Conservation (phyloP, 2,888 invertebrate species). For the Uropetala carovei region DNA sequence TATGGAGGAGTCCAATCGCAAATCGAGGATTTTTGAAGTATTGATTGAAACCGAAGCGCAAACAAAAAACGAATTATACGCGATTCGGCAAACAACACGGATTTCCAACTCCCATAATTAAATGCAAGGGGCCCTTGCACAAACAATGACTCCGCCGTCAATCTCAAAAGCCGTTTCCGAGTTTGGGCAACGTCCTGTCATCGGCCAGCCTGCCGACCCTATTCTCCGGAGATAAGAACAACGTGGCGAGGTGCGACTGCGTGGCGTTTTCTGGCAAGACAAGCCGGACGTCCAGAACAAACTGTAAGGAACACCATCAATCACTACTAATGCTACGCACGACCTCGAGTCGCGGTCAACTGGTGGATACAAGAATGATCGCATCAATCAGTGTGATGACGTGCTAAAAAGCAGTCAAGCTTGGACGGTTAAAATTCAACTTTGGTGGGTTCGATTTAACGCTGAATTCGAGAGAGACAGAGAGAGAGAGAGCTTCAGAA, state of each 20-base stretch:
- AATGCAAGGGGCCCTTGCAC: background rate
- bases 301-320: background rate
- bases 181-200: background rate
- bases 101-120: background rate
- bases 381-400: background rate
- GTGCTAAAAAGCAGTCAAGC: background rate
- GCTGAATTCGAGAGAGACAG: too few relatives aligned
- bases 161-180: background rate
- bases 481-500: too few relatives aligned
- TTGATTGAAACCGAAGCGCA: too few relatives aligned
- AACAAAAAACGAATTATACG: background rate
- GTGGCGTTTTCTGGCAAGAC: too few relatives aligned
- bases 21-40: too few relatives aligned
- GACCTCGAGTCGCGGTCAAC: constrained; percentile 9
- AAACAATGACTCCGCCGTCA: background rate
- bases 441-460: too few relatives aligned
- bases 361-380: background rate
- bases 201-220: background rate
- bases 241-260: too few relatives aligned
- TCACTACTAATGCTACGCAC: background rate
- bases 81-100: background rate
- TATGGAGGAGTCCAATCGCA: too few relatives aligned
- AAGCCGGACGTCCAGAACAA: background rate
- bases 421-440: background rate
- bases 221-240: background rate